These are phyloP conservation scores for Brachyopa scutellaris DNA, from an alignment of 2,888 invertebrate genomes.

Conservation along the genomic window DNA sequence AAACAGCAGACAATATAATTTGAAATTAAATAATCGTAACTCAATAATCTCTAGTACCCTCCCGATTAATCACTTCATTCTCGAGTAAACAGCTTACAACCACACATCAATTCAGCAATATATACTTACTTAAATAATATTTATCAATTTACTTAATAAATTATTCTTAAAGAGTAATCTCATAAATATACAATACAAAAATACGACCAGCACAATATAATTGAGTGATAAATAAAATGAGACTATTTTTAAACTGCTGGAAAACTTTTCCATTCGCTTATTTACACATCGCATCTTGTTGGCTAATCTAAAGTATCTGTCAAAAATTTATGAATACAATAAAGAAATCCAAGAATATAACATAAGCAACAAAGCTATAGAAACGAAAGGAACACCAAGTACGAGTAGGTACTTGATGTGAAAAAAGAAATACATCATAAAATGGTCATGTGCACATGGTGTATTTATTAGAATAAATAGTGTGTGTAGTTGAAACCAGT, in stretches of 20 bases:
- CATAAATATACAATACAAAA: background rate
- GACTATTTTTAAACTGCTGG: background rate
- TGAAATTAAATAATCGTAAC: too few species aligned
- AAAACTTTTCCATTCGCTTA: constrained; percentile 8
- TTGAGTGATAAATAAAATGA: background rate
- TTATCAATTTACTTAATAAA: too few species aligned
- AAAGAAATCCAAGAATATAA: background rate
- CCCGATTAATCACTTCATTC: too few species aligned
- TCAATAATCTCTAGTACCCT: too few species aligned
- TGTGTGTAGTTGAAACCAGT: constrained; percentile 14
- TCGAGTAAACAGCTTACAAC: too few species aligned
- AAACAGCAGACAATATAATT: too few species aligned
- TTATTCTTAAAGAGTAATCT: too few species aligned
- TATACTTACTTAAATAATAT: too few species aligned
- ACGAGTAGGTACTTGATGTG: background rate
- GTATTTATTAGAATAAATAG: background rate
- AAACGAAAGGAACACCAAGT: background rate
- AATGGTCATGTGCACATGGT: background rate
- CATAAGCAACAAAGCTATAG: background rate
- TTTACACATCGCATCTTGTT: background rate
- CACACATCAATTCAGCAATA: too few species aligned
- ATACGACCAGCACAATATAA: background rate
- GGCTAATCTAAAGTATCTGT: constrained; percentile 1
- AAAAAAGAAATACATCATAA: constrained; percentile 10
- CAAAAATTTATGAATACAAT: constrained; percentile 7